Evolutionary conservation across 1,140 invertebrate genomes (phyloP), one percentile per base, ranked within the genome.

Genomic region (Cyclina sinensis): DNA sequence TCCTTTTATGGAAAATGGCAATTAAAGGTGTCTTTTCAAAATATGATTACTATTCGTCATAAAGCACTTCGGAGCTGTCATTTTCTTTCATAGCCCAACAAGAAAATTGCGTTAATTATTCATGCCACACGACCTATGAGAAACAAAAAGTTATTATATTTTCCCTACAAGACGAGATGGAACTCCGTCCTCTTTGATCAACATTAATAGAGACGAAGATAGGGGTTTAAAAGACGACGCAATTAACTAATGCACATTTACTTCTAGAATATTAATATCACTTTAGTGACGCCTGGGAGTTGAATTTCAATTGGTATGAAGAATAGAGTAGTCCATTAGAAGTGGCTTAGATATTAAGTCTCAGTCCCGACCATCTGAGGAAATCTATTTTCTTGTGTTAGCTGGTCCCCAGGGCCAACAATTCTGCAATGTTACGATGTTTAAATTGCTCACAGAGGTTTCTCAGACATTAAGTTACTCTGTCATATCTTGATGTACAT

Each of bases 241-340:
- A 92, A 92, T 92, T 92, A 92, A 91, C 90, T 92, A 92, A 92
- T 92, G 91, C 89, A 89, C 89, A 90, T 90, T 92, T 92, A 92
- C 91, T 91, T 92, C 89, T 88, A 88, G 90, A 91, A 90, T 92
- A 92, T 92, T 92, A 92, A 92, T 92, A 91, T 92, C 89, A 90
- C 91, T 91, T 90, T 90, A 80, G 57, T 11, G 80, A 85, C 91
- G 43, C 74, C 9, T 37, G 91, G 91, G 91, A 92, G 76, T 90
- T 54, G 51, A 73, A 91, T 92, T 92, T 91, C 90, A 92, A 92
- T 92, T 88, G 74, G 51, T 14, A 74, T 59, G 48, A 81, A 88
- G 86, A 73, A 80, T 74, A 21, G 30, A 82, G 35, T 54, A 14
- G 65, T 59, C 79, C 79, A 83, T 88, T 83, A 88, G 62, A 81